phyloP scores from a whole-genome alignment of 2,888 invertebrate species.

The Acanthosepion lycidas region DNA sequence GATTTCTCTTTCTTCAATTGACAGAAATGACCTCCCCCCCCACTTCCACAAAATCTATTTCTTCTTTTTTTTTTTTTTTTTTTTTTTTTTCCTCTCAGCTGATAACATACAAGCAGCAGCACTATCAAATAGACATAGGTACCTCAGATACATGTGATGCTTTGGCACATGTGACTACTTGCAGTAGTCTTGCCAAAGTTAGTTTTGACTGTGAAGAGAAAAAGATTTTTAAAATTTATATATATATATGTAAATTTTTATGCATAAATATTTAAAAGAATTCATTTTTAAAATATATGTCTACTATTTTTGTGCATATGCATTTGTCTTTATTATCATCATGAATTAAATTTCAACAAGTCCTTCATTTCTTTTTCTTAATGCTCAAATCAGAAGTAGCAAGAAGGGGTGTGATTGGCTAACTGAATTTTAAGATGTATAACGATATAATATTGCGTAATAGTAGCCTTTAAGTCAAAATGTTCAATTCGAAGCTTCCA shows the following conservation, averaged over 20 bases:
- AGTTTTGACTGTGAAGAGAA: background rate
- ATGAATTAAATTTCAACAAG: no score
- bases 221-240: background rate
- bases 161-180: constrained; percentile 13
- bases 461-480: background rate
- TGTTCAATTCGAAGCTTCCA: background rate
- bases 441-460: background rate
- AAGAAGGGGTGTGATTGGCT: background rate
- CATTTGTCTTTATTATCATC: no score
- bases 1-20: constrained; percentile 6
- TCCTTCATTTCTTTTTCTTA: background rate
- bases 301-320: no score
- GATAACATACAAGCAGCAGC: background rate
- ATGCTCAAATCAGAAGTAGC: background rate
- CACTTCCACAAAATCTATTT: background rate
- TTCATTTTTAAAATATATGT: no score
- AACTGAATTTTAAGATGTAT: background rate
- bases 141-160: background rate
- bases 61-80: no score
- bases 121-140: background rate
- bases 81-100: background rate
- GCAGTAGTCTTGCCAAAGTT: constrained; percentile 8
- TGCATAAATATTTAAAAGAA: background rate
- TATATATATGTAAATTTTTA: background rate
- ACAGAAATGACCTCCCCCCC: background rate